Conservation (phyloP, 2,888 invertebrate genomes). For the Yponomeuta cagnagella region DNA sequence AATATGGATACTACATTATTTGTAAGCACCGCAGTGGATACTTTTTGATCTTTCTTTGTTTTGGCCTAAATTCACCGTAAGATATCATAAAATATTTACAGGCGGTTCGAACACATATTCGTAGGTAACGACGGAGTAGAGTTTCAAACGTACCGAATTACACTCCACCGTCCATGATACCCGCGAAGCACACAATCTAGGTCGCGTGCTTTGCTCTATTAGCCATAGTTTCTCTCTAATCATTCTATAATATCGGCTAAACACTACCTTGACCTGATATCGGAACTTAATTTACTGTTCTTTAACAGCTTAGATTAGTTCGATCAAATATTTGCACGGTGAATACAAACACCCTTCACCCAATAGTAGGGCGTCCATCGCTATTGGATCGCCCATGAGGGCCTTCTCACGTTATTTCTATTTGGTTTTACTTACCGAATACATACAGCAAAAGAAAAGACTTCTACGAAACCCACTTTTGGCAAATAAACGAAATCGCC, state of each 20-base stretch:
- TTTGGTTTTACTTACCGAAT: background rate
- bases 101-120: background rate
- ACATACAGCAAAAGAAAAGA: background rate
- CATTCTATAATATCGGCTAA: slow-evolving; percentile 46
- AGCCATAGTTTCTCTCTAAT: slow-evolving; percentile 51
- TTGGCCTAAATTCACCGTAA: background rate
- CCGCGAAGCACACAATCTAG: slow-evolving; percentile 2
- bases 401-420: background rate
- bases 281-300: slow-evolving; percentile 26
- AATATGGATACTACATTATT: too few species aligned
- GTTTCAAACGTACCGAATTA: background rate
- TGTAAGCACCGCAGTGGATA: too few species aligned
- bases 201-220: slow-evolving; percentile 12
- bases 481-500: too few species aligned
- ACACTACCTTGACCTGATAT: slow-evolving; percentile 50
- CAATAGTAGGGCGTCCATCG: background rate
- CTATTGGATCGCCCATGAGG: background rate
- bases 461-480: too few species aligned
- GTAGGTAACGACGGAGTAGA: background rate
- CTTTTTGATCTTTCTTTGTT: too few species aligned
- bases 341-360: background rate
- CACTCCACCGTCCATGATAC: slow-evolving; percentile 6
- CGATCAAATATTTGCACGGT: background rate
- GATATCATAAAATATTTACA: background rate
- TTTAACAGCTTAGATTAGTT: slow-evolving; percentile 14